phyloP scores from a whole-genome alignment of 2,113 vertebrate genomes.

The Neolamprologus sp. region DNA sequence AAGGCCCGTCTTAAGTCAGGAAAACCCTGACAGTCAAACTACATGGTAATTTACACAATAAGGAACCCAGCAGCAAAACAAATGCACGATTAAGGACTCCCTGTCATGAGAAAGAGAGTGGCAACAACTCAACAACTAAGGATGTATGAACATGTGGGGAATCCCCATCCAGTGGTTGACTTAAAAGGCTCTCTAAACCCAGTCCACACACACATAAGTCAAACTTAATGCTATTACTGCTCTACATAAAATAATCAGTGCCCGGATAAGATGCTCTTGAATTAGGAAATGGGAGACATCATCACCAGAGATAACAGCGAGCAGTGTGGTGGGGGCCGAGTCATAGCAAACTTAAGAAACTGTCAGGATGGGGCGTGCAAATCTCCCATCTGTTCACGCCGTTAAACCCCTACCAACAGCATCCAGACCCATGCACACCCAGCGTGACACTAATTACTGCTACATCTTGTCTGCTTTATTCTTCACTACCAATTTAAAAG shows the following conservation, averaged over 20 bases:
- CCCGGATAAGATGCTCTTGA: not conserved
- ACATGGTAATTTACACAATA: not conserved
- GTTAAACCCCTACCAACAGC: constrained; percentile 31
- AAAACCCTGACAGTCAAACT: not conserved
- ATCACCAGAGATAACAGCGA: not conserved
- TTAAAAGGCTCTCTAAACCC: not conserved
- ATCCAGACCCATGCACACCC: not conserved
- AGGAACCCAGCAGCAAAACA: not conserved
- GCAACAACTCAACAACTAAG: constrained; percentile 16
- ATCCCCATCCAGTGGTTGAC: constrained; percentile 35
- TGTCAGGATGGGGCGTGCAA: constrained; percentile 41
- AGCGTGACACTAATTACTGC: not conserved
- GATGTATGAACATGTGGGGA: constrained; percentile 24
- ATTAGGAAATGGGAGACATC: not conserved
- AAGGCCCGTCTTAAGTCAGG: not conserved
- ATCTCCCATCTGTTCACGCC: constrained; percentile 68
- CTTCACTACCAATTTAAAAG: not conserved
- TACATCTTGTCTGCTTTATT: not conserved
- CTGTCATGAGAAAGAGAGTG: not conserved
- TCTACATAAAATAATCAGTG: not conserved
- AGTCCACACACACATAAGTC: not conserved
- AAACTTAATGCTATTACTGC: not conserved
- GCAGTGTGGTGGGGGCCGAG: not conserved
- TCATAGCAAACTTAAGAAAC: constrained; percentile 47
- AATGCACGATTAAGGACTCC: not conserved